Percentiles rank a stretch among this genome's conserved stretches.
phyloP scores from a whole-genome alignment of 2,797 vertebrate species.

The Catamblyrhynchus diadema region DNA sequence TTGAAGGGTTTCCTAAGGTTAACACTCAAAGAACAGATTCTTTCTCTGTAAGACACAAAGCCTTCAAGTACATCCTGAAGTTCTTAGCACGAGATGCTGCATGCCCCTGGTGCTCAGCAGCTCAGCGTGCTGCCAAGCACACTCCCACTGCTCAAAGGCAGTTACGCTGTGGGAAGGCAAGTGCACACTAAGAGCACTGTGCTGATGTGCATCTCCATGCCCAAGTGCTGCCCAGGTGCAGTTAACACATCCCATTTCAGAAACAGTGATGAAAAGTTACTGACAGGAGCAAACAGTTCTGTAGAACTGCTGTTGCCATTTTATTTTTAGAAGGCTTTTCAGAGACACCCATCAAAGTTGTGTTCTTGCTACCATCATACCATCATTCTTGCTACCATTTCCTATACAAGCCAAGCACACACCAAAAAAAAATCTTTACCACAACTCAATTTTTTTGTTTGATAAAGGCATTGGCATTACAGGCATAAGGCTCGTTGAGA shows the following conservation, averaged over 20 bases:
- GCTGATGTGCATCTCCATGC: not conserved
- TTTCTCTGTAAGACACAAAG: not conserved
- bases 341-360: not conserved
- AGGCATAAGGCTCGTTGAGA: not conserved
- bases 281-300: not conserved
- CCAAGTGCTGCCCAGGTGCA: not conserved
- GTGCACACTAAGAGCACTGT: not conserved
- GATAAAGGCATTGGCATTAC: not conserved
- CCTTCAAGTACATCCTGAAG: not conserved
- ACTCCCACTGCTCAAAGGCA: not conserved
- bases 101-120: not conserved
- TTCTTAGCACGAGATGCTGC: not conserved
- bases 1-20: not conserved
- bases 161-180: not conserved
- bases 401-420: not conserved
- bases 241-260: not conserved
- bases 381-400: not conserved
- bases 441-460: not conserved
- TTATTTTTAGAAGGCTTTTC: not conserved
- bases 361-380: not conserved
- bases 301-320: not conserved
- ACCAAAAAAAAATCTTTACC: not conserved
- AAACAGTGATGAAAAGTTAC: not conserved
- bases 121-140: not conserved
- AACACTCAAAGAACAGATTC: not conserved